A percentile compares a stretch with the other conserved stretches of the same genome.
phyloP scores from a whole-genome alignment of 2,113 vertebrate species.

The Xiphorhynchus elegans region DNA sequence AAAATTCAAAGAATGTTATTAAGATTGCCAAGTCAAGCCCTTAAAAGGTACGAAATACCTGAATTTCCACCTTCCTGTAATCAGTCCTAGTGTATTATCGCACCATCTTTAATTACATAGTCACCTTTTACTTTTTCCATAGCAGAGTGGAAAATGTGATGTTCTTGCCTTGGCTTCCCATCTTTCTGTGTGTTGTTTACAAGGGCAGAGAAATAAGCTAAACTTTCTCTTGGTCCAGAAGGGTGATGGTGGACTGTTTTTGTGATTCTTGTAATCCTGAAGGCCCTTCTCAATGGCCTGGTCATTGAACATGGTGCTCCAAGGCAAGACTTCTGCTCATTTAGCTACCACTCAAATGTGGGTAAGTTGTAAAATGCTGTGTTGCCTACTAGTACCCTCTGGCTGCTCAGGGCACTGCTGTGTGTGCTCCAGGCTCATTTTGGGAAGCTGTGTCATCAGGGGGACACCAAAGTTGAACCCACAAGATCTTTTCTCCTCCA shows the following conservation, averaged over 20 bases:
- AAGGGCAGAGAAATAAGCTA: neutral
- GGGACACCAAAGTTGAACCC: neutral
- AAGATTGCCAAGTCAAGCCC: neutral
- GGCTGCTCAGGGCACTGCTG: neutral
- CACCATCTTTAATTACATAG: neutral
- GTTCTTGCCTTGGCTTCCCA: neutral
- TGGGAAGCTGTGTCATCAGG: neutral
- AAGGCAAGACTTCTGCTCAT: neutral
- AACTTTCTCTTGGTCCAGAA: neutral
- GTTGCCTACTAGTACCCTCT: neutral
- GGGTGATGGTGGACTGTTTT: neutral
- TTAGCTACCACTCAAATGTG: neutral
- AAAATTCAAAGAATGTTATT: slow-evolving; percentile 9
- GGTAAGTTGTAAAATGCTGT: neutral
- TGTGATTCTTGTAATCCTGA: neutral
- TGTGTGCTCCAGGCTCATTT: neutral
- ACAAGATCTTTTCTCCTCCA: neutral
- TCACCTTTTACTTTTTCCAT: neutral
- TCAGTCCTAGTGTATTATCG: neutral
- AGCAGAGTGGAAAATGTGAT: slow-evolving; percentile 17
- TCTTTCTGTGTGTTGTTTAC: neutral
- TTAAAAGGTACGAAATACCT: slow-evolving; percentile 11
- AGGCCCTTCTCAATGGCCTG: neutral
- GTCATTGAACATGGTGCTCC: neutral
- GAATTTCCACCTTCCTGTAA: slow-evolving; percentile 7